Conservation (phyloP, 2,797 vertebrate species). For the Amblyopsis hoosieri region DNA sequence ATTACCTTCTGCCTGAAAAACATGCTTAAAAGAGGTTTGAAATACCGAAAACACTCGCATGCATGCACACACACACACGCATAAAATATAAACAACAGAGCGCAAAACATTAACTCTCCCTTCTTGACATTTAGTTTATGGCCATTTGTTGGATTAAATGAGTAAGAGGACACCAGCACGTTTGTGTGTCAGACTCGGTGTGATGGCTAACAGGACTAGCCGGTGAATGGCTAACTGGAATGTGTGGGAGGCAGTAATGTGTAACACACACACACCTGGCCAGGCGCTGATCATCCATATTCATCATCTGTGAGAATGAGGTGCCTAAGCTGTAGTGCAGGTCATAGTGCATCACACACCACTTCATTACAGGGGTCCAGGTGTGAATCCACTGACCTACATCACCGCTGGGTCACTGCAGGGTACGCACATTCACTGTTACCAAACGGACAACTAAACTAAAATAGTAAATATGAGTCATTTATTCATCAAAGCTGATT, state of each 20-base stretch:
- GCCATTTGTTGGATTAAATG: constrained; percentile 35
- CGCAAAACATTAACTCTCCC: constrained; percentile 28
- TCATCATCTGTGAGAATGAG: constrained; percentile 37
- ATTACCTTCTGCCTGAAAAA: no score
- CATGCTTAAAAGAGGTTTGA: no score
- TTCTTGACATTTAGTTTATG: constrained; percentile 40
- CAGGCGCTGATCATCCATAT: constrained; percentile 54
- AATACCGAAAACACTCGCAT: no score
- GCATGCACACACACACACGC: no score
- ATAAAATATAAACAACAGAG: constrained; percentile 5
- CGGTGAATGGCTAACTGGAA: constrained; percentile 67
- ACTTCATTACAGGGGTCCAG: not conserved
- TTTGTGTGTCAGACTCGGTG: constrained; percentile 18
- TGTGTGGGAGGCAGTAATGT: constrained; percentile 64
- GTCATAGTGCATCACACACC: not conserved
- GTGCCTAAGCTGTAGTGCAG: constrained; percentile 8
- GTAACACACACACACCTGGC: constrained; percentile 51
- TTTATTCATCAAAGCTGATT: no score
- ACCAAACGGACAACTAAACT: no score
- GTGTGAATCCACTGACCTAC: not conserved
- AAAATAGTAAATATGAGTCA: no score
- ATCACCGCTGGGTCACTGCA: not conserved
- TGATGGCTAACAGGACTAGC: constrained; percentile 48
- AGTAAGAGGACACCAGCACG: constrained; percentile 27
- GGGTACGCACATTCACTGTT: no score